These are phyloP conservation scores for Drosophila infuscata DNA, from an alignment of 2,888 invertebrate species.

Conservation along the genomic window DNA sequence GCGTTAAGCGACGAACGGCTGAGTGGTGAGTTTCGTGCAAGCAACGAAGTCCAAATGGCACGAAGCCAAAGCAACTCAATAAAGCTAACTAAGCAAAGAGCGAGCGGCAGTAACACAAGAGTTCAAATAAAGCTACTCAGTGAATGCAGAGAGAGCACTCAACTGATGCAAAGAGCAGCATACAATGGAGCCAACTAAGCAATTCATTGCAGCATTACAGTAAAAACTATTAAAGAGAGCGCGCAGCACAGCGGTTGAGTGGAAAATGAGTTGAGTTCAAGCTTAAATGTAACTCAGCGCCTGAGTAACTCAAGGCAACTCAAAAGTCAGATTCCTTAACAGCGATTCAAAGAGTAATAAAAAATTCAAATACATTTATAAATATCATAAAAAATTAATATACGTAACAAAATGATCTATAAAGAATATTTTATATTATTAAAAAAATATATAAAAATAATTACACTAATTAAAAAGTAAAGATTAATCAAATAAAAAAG, in stretches of 20 bases:
- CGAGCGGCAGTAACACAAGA: background rate
- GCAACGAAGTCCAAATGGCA: constrained; percentile 12
- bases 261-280: background rate
- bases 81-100: constrained; percentile 21
- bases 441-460: background rate
- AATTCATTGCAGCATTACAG: constrained; percentile 16
- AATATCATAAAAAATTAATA: background rate
- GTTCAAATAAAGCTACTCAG: constrained; percentile 10
- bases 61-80: constrained; percentile 7
- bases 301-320: background rate
- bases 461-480: background rate
- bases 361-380: background rate
- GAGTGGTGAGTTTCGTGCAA: constrained; percentile 47
- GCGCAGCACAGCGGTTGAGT: background rate
- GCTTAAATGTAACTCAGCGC: background rate
- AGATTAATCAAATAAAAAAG: background rate
- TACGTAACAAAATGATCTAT: background rate
- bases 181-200: background rate
- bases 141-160: background rate
- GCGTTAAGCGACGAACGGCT: constrained; percentile 22
- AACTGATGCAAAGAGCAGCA: constrained; percentile 11
- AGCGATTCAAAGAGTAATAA: background rate
- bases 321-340: background rate
- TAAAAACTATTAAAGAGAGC: constrained; percentile 6
- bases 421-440: background rate